A percentile compares a stretch with the other conserved stretches of the same genome.
Evolutionary conservation across 2,113 vertebrate species (phyloP).

Genomic region (Lophius piscatorius): DNA sequence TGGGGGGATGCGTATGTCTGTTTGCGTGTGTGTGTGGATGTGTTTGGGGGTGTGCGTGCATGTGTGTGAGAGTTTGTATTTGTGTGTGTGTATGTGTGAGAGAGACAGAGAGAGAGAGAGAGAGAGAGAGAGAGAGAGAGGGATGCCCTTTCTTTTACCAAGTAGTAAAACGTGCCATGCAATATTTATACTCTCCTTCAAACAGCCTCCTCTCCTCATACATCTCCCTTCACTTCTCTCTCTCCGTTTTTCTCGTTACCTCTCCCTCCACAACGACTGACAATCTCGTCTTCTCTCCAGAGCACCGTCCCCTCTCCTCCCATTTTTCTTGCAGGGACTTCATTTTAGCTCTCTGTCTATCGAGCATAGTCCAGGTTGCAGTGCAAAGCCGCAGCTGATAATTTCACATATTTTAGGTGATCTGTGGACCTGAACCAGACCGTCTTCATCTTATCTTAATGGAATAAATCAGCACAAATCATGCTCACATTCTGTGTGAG

Average conservation of each 20-base stretch:
- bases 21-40: no score
- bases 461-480: no score
- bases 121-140: conserved; percentile 17
- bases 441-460: no score
- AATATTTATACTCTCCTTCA: conserved; percentile 61
- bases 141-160: conserved; percentile 58
- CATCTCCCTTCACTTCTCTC: conserved; percentile 1
- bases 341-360: neutral
- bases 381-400: neutral
- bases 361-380: neutral
- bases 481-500: no score
- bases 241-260: neutral
- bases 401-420: no score
- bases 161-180: conserved; percentile 63
- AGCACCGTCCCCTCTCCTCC: conserved; percentile 5
- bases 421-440: no score
- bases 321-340: neutral
- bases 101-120: no score
- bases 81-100: no score
- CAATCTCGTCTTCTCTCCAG: neutral
- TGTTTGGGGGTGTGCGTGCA: conserved; percentile 40
- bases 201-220: conserved; percentile 1
- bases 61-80: no score
- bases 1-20: no score
- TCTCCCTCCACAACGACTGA: no score